Percentiles rank a stretch among this genome's conserved stretches.
Evolutionary conservation across 2,888 invertebrate species (phyloP).

Genomic region (Andrena flavipes): DNA sequence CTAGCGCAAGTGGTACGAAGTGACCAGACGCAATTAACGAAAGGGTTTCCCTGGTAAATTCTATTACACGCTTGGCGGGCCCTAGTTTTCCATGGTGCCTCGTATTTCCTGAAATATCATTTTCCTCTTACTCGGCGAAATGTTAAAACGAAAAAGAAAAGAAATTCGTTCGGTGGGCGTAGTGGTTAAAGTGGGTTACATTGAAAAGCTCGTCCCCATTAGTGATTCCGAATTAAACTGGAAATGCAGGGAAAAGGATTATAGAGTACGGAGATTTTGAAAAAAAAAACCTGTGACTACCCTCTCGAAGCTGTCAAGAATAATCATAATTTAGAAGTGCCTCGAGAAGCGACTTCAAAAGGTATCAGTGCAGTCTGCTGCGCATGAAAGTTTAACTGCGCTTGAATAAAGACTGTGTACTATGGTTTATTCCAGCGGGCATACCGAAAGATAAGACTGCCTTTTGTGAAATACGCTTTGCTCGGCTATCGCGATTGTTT

Average conservation of each 20-base stretch:
- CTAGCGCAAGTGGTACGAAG: background rate
- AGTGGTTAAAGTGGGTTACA: slow-evolving; percentile 43
- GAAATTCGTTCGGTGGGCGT: background rate
- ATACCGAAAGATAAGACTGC: slow-evolving; percentile 1
- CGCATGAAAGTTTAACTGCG: background rate
- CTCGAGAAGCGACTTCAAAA: slow-evolving; percentile 11
- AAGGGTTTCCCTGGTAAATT: slow-evolving; percentile 5
- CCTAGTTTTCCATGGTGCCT: background rate
- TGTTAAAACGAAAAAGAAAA: background rate
- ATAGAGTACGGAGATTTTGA: background rate
- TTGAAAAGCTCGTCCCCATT: slow-evolving; percentile 26
- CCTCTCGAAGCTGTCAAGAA: slow-evolving; percentile 18
- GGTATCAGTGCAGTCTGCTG: background rate
- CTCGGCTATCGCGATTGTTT: slow-evolving; percentile 2
- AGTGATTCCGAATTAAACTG: slow-evolving; percentile 45
- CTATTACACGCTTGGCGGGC: slow-evolving; percentile 11
- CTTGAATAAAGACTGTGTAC: background rate
- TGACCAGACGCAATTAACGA: slow-evolving; percentile 14
- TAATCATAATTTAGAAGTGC: background rate
- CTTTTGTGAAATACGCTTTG: background rate
- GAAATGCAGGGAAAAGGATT: slow-evolving; percentile 9
- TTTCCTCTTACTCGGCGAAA: background rate
- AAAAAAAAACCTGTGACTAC: background rate
- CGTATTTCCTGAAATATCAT: slow-evolving; percentile 24
- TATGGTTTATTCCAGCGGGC: background rate